Percentiles rank a stretch among this genome's conserved stretches.
phyloP scores from a whole-genome alignment of 2,888 invertebrate species.

The Diplolepis rosae region DNA sequence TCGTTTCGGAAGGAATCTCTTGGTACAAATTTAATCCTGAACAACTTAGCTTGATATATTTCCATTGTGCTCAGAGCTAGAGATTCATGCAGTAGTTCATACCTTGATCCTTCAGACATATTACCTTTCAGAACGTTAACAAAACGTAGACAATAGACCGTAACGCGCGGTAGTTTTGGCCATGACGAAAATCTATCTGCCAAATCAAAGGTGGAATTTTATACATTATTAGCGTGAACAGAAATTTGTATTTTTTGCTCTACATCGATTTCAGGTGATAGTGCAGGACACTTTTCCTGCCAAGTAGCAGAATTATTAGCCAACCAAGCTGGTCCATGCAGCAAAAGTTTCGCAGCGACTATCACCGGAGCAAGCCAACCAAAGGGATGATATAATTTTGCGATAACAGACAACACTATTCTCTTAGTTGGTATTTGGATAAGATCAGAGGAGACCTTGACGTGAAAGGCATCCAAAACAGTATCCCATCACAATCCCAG shows the following conservation, averaged over 20 bases:
- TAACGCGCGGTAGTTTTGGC: not conserved
- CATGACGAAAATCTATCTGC: not conserved
- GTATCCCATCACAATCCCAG: not conserved
- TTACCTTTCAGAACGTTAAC: too few species aligned
- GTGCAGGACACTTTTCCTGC: not conserved
- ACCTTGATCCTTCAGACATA: too few species aligned
- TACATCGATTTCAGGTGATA: not conserved
- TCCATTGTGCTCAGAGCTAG: not conserved
- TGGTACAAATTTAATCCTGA: not conserved
- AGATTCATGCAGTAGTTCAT: too few species aligned
- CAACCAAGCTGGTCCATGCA: not conserved
- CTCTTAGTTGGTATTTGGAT: not conserved
- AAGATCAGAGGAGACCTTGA: not conserved
- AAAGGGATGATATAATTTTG: not conserved
- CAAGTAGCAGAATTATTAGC: too few species aligned
- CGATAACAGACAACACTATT: not conserved
- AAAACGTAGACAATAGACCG: not conserved
- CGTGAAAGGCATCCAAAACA: not conserved
- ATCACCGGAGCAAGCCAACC: not conserved
- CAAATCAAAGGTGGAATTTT: not conserved
- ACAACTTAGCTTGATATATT: not conserved
- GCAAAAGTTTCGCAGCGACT: not conserved
- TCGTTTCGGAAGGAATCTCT: not conserved
- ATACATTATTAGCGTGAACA: not conserved
- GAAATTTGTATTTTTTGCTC: not conserved